Percentiles rank a stretch among this genome's conserved stretches.
phyloP scores from a whole-genome alignment of 2,888 invertebrate species.

The Cecidostiba fungosa region DNA sequence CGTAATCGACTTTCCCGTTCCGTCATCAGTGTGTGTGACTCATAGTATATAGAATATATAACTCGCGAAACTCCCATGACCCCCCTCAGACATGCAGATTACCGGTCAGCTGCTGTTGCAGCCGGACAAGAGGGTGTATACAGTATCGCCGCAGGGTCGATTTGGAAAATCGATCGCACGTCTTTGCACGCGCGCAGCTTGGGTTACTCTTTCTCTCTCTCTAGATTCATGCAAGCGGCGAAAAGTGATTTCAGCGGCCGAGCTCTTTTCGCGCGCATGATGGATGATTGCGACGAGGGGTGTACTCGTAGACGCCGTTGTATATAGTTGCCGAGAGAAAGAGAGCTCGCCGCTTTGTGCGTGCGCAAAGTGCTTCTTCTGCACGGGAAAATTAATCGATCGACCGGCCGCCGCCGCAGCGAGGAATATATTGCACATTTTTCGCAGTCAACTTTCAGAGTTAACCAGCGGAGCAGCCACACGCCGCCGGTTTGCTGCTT shows the following conservation, averaged over 20 bases:
- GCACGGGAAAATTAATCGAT: background rate
- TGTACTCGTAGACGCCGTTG: background rate
- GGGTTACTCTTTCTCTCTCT: background rate
- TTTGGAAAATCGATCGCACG: conserved; percentile 24
- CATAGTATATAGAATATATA: background rate
- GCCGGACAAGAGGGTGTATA: background rate
- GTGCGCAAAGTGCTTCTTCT: background rate
- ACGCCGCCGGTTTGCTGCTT: no score
- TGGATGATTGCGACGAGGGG: background rate
- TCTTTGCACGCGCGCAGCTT: background rate
- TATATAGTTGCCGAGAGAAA: background rate
- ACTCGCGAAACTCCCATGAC: background rate
- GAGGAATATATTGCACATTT: background rate
- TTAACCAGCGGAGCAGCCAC: no score
- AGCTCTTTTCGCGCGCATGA: conserved; percentile 5
- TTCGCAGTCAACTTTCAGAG: background rate
- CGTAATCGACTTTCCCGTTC: conserved; percentile 8
- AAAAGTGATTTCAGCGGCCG: conserved; percentile 39
- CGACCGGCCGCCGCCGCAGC: background rate
- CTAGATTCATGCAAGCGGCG: background rate
- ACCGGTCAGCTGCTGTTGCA: background rate
- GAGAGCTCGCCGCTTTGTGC: background rate
- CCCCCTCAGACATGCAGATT: conserved; percentile 42
- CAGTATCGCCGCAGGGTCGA: background rate
- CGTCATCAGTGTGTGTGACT: background rate